Evolutionary conservation across 2,888 invertebrate species (phyloP).

Genomic region (Spilosoma lubricipeda): DNA sequence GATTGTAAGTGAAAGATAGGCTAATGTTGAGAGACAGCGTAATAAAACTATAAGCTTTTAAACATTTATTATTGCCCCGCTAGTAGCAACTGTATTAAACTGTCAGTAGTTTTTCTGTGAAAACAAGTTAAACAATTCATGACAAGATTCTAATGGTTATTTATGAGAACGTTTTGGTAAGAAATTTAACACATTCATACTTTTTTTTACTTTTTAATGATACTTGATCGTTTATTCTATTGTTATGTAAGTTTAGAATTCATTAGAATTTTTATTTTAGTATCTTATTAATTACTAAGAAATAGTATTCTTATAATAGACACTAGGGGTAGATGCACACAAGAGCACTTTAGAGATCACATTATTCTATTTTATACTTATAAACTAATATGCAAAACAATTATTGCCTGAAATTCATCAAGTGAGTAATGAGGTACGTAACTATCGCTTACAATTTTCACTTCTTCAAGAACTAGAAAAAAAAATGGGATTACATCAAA

Average conservation of each 20-base stretch:
- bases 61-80: conserved; percentile 23
- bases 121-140: neutral
- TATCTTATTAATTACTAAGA: no score
- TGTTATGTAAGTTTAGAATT: no score
- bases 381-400: no score
- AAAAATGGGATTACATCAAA: no score
- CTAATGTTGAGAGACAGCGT: conserved; percentile 40
- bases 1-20: conserved; percentile 43
- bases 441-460: no score
- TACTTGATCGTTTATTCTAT: neutral
- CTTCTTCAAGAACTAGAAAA: no score
- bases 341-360: neutral
- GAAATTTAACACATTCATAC: no score
- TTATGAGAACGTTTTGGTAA: no score
- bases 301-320: no score
- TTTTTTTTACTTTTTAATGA: neutral
- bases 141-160: neutral
- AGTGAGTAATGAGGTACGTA: no score
- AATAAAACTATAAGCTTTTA: conserved; percentile 43
- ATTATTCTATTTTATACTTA: neutral
- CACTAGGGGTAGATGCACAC: neutral
- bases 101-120: neutral
- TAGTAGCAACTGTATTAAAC: neutral
- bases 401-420: no score
- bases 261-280: no score